These are phyloP conservation scores for Leucophenga maculata DNA, from an alignment of 2,888 invertebrate species.

Conservation along the genomic window DNA sequence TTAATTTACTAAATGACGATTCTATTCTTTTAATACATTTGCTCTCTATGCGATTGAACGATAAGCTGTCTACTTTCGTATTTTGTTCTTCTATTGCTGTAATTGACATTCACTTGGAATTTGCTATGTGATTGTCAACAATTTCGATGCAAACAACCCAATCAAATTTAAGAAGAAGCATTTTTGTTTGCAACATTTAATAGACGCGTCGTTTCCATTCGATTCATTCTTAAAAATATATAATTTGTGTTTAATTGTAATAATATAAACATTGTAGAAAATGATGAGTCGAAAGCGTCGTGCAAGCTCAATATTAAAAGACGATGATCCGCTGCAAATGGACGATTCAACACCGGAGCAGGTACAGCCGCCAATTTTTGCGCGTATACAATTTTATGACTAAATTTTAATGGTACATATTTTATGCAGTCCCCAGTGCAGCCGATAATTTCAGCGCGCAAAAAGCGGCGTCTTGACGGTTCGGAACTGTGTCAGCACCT, in stretches of 20 bases:
- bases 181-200: neutral
- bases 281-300: conserved; percentile 86
- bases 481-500: conserved; percentile 91
- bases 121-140: too few species aligned
- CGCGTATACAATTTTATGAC: conserved; percentile 41
- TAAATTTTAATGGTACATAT: neutral
- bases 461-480: conserved; percentile 70
- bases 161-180: too few species aligned
- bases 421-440: conserved; percentile 31
- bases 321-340: conserved; percentile 78
- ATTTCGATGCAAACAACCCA: neutral
- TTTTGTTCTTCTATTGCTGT: too few species aligned
- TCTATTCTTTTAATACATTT: too few species aligned
- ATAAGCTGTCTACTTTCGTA: too few species aligned
- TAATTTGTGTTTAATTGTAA: neutral
- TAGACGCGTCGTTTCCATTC: neutral
- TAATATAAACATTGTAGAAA: neutral
- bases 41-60: too few species aligned
- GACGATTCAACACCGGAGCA: conserved; percentile 76
- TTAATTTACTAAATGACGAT: too few species aligned
- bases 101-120: too few species aligned
- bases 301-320: conserved; percentile 85
- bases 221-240: neutral
- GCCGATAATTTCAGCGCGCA: conserved; percentile 56
- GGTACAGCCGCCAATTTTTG: conserved; percentile 52